These are phyloP conservation scores for Linyphia triangularis DNA, from an alignment of 2,888 invertebrate genomes.

Conservation along the genomic window DNA sequence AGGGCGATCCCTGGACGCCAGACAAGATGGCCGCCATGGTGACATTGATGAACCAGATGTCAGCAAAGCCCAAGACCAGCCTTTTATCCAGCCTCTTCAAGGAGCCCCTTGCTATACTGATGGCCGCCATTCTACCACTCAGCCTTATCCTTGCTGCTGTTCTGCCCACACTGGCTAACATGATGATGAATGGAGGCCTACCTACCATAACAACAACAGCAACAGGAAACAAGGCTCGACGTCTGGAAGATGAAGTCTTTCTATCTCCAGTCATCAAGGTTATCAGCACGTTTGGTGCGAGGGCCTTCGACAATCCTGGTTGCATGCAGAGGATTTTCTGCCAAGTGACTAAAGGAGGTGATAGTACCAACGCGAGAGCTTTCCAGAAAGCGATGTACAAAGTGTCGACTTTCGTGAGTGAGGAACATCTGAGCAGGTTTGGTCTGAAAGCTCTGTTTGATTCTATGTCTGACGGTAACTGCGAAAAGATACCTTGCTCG, in stretches of 20 bases:
- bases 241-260: background rate
- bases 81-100: constrained; percentile 24
- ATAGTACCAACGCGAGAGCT: constrained; percentile 21
- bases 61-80: constrained; percentile 18
- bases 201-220: constrained; percentile 59
- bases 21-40: constrained; percentile 45
- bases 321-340: constrained; percentile 71
- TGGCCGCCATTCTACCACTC: constrained; percentile 47
- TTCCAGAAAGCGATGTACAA: constrained; percentile 57
- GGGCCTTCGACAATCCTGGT: constrained; percentile 51
- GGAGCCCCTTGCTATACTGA: constrained; percentile 45
- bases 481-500: constrained; percentile 62
- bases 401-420: constrained; percentile 30
- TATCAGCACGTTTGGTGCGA: constrained; percentile 44
- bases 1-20: constrained; percentile 55
- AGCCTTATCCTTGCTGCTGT: constrained; percentile 63
- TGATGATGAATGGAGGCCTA: constrained; percentile 63
- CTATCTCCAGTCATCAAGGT: constrained; percentile 56
- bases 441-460: constrained; percentile 61
- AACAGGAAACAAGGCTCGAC: constrained; percentile 35
- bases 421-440: constrained; percentile 38
- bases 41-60: constrained; percentile 26
- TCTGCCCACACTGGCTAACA: constrained; percentile 59
- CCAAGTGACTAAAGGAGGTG: constrained; percentile 57
- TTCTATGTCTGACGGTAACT: constrained; percentile 67